Conservation (phyloP, 2,113 vertebrate species). For the Emydocephalus ijimae region DNA sequence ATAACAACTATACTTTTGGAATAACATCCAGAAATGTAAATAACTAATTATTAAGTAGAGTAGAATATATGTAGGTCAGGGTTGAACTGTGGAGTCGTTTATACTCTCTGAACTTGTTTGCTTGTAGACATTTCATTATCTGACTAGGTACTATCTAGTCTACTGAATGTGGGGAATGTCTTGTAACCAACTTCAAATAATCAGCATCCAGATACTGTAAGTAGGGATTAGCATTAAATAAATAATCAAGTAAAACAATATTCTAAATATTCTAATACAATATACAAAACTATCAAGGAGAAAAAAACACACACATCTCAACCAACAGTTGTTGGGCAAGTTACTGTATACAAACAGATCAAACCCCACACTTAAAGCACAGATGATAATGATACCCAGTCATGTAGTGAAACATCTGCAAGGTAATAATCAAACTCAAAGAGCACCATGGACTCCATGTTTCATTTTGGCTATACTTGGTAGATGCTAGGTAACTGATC, state of each 20-base stretch:
- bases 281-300: too few species aligned
- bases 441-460: too few species aligned
- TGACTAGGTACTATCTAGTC: too few species aligned
- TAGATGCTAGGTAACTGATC: background rate
- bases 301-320: too few species aligned
- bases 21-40: background rate
- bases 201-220: background rate
- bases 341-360: too few species aligned
- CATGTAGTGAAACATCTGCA: too few species aligned
- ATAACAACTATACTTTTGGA: conserved; percentile 6
- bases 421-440: too few species aligned
- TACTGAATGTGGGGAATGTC: background rate
- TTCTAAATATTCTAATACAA: background rate
- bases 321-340: too few species aligned
- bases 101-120: background rate
- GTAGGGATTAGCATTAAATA: background rate
- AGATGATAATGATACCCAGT: too few species aligned
- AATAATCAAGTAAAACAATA: background rate
- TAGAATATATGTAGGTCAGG: background rate
- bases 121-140: background rate
- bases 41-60: background rate
- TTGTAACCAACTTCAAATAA: background rate
- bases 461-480: background rate
- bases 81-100: background rate
- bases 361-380: too few species aligned